phyloP scores from a whole-genome alignment of 2,888 invertebrate species.

The Hirtodrosophila cameraria region DNA sequence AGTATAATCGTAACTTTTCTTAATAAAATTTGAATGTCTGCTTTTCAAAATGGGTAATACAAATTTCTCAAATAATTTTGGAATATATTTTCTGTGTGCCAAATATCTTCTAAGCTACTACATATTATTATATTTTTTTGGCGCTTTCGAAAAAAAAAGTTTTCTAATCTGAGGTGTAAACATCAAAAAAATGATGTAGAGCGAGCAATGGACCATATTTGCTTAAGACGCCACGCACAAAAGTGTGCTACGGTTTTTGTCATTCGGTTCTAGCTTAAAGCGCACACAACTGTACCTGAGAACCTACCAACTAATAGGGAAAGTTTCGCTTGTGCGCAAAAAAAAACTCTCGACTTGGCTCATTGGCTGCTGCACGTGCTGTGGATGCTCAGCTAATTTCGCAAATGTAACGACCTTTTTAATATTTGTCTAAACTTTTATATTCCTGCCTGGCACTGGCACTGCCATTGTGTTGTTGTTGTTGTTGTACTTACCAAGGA shows the following conservation, averaged over 20 bases:
- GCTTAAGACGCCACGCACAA: not conserved
- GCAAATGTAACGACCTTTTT: conserved; percentile 56
- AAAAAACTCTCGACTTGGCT: conserved; percentile 35
- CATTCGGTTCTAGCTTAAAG: conserved; percentile 26
- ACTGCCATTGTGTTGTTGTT: not conserved
- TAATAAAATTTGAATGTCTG: too few relatives aligned
- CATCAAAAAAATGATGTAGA: too few relatives aligned
- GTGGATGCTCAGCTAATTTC: conserved; percentile 51
- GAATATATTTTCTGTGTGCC: too few relatives aligned
- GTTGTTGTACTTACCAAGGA: conserved; percentile 86
- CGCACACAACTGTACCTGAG: conserved; percentile 27
- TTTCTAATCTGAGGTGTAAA: not conserved
- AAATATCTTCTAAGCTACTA: too few relatives aligned
- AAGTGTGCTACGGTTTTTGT: conserved; percentile 1
- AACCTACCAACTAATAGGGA: conserved; percentile 20
- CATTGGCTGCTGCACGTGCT: conserved; percentile 35
- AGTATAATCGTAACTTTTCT: too few relatives aligned
- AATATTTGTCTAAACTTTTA: conserved; percentile 60
- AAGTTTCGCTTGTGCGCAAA: conserved; percentile 14
- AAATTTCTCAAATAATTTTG: too few relatives aligned
- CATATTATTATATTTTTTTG: too few relatives aligned
- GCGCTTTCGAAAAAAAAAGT: not conserved
- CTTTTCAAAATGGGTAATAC: too few relatives aligned
- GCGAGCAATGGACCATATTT: conserved; percentile 3
- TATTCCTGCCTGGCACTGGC: not conserved